A percentile compares a stretch with the other conserved stretches of the same genome.
Conservation (phyloP, 2,113 vertebrate genomes). For the Bombycilla garrulus region DNA sequence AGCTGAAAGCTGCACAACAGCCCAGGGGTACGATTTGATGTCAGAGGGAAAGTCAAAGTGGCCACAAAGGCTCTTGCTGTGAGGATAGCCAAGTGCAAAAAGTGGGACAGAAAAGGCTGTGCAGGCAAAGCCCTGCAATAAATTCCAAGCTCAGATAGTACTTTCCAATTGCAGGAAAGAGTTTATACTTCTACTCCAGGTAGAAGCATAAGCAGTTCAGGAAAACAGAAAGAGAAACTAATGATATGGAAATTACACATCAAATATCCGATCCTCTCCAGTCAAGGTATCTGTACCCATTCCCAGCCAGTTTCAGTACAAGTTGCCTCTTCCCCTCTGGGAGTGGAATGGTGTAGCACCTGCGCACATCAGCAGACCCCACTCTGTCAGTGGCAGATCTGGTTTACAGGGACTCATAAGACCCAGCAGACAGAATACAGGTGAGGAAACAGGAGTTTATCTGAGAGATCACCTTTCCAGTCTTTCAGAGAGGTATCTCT, state of each 20-base stretch:
- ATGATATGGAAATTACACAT: not conserved
- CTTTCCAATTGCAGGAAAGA: not conserved
- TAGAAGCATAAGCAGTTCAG: not conserved
- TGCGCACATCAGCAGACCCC: not conserved
- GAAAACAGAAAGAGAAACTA: not conserved
- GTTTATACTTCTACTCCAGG: not conserved
- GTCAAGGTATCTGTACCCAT: fast-evolving
- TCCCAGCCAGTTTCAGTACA: not conserved
- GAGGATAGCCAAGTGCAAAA: not conserved
- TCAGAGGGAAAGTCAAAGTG: not conserved
- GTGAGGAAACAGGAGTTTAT: not conserved
- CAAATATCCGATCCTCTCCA: not conserved
- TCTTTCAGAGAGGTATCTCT: not conserved
- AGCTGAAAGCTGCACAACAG: not conserved
- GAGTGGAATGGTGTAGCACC: not conserved
- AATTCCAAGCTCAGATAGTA: not conserved
- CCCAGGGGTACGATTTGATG: not conserved
- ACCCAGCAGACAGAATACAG: not conserved
- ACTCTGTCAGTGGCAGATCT: not conserved
- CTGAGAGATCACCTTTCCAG: not conserved
- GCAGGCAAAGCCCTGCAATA: not conserved
- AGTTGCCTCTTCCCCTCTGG: not conserved
- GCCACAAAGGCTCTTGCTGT: not conserved
- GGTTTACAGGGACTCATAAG: not conserved
- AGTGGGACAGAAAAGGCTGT: not conserved